Conservation (phyloP, 1,140 invertebrate species). For the Drosophila arawakana region DNA sequence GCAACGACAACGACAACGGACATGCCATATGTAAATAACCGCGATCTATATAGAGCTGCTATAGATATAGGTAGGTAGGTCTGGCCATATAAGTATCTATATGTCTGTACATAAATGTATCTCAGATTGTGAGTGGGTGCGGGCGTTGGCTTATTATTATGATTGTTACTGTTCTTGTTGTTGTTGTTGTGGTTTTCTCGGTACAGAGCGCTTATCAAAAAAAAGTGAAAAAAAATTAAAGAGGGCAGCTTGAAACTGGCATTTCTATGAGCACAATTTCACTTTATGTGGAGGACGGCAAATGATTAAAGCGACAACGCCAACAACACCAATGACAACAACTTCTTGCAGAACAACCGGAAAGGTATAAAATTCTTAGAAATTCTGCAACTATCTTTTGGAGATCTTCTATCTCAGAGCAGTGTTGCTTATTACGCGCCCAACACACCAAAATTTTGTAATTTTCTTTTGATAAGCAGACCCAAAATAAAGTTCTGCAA, state of each 20-base stretch:
- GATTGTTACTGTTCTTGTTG: constrained; percentile 44
- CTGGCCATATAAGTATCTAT: constrained; percentile 18
- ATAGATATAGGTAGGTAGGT: constrained; percentile 53
- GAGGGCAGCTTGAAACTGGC: constrained; percentile 35
- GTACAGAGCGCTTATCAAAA: constrained; percentile 69
- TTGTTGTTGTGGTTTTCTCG: constrained; percentile 36
- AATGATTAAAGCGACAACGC: constrained; percentile 64
- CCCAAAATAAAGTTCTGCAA: background rate
- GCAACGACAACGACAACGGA: constrained; percentile 39
- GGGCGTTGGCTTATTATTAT: constrained; percentile 68
- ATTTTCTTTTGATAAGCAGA: constrained; percentile 23
- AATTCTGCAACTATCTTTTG: constrained; percentile 57
- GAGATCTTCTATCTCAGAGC: constrained; percentile 38
- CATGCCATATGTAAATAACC: constrained; percentile 72
- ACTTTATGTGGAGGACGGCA: constrained; percentile 45
- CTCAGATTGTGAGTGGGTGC: constrained; percentile 58
- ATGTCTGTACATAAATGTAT: constrained; percentile 41
- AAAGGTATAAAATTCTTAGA: constrained; percentile 59
- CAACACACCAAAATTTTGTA: background rate
- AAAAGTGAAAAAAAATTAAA: constrained; percentile 6
- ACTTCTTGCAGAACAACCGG: constrained; percentile 27
- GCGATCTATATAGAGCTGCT: constrained; percentile 68
- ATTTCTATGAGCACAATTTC: constrained; percentile 21
- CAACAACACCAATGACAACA: constrained; percentile 11
- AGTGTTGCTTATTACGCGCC: constrained; percentile 13